Conservation (phyloP, 2,113 vertebrate genomes). For the Notechis scutatus region DNA sequence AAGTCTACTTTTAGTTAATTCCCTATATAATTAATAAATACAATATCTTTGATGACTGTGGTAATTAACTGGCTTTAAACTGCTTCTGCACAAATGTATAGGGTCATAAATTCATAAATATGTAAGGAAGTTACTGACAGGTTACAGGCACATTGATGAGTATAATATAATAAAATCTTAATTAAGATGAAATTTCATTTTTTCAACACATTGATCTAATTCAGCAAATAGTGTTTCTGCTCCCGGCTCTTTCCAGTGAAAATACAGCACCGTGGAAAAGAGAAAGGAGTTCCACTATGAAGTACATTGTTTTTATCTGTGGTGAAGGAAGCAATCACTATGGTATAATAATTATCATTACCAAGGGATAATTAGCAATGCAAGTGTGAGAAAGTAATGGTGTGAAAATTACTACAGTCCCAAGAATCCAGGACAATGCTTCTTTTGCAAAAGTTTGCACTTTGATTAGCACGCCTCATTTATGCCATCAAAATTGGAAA, state of each 20-base stretch:
- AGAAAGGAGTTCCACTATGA: not conserved
- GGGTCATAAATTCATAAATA: slow-evolving; percentile 47
- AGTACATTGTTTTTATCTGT: slow-evolving; percentile 42
- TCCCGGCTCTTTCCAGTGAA: slow-evolving; percentile 4
- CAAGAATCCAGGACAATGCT: slow-evolving; percentile 29
- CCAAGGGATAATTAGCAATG: slow-evolving; percentile 49
- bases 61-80: slow-evolving; percentile 45
- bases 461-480: slow-evolving; percentile 52
- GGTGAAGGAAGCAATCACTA: slow-evolving; percentile 51
- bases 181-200: slow-evolving; percentile 31
- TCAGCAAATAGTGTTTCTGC: not conserved
- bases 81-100: slow-evolving; percentile 52
- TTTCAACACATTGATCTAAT: not conserved
- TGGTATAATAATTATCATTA: slow-evolving; percentile 47
- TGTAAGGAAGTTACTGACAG: slow-evolving; percentile 30
- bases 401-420: slow-evolving; percentile 43
- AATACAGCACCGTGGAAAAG: not conserved
- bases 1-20: slow-evolving; percentile 60
- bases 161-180: slow-evolving; percentile 47
- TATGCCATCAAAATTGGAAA: slow-evolving; percentile 47
- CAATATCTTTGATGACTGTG: slow-evolving; percentile 62
- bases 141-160: slow-evolving; percentile 41
- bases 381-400: slow-evolving; percentile 43
- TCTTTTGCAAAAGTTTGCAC: slow-evolving; percentile 44
- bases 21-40: slow-evolving; percentile 57